A percentile compares a stretch with the other conserved stretches of the same genome.
These are phyloP conservation scores for Aptenodytes forsteri DNA, from an alignment of 2,113 vertebrate genomes.

Conservation along the genomic window DNA sequence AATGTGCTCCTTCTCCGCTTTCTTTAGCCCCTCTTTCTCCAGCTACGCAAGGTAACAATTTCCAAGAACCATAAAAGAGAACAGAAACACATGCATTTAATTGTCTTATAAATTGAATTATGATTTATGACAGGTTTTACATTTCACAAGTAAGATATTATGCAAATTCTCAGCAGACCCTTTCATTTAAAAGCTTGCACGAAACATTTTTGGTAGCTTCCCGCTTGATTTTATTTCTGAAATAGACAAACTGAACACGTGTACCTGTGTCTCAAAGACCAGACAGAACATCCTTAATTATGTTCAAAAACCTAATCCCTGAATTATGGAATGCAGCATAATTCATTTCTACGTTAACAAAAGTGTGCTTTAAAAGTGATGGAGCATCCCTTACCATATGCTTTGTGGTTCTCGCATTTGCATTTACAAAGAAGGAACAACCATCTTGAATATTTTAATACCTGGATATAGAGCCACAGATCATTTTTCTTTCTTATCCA, in stretches of 20 bases:
- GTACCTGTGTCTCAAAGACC: background rate
- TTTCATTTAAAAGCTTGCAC: background rate
- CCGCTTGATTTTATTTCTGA: slow-evolving; percentile 23
- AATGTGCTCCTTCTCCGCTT: background rate
- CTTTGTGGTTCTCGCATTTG: slow-evolving; percentile 28
- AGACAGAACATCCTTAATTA: background rate
- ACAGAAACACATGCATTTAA: slow-evolving; percentile 36
- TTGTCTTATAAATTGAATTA: slow-evolving; percentile 45
- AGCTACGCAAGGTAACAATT: background rate
- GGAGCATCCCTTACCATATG: slow-evolving; percentile 26
- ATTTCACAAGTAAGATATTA: background rate
- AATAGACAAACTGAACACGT: background rate
- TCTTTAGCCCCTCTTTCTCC: background rate
- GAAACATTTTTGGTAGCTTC: background rate
- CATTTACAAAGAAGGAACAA: slow-evolving; percentile 4
- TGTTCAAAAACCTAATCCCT: background rate
- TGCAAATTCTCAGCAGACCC: slow-evolving; percentile 18
- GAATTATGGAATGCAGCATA: slow-evolving; percentile 5
- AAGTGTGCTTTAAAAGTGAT: background rate
- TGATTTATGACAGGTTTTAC: slow-evolving; percentile 18
- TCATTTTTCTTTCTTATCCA: background rate
- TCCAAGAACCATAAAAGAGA: slow-evolving; percentile 21
- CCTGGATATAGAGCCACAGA: background rate
- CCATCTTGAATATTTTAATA: background rate
- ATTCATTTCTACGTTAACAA: slow-evolving; percentile 23